Evolutionary conservation across 2,888 invertebrate genomes (phyloP).

Genomic region (Hypolimnas misippus): DNA sequence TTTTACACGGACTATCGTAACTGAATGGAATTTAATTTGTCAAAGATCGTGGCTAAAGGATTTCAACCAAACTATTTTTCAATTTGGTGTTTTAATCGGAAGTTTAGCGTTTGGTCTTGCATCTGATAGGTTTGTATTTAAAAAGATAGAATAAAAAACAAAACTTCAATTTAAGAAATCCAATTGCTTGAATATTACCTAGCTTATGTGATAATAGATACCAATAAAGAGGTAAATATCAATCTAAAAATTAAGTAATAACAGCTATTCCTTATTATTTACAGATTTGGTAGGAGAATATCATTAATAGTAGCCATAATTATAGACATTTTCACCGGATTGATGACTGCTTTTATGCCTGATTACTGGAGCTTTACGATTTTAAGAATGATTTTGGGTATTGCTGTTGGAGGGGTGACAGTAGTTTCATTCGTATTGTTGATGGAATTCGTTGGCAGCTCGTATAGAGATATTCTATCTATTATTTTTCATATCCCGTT

Average conservation of each 20-base stretch:
- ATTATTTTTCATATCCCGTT: conserved; percentile 87
- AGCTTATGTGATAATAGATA: too few relatives aligned
- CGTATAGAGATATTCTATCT: conserved; percentile 78
- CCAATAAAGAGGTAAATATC: too few relatives aligned
- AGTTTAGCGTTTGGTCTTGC: conserved; percentile 88
- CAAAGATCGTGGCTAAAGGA: conserved; percentile 85
- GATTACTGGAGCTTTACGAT: conserved; percentile 86
- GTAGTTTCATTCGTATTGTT: conserved; percentile 82
- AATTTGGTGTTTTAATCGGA: conserved; percentile 89
- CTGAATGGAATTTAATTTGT: conserved; percentile 90
- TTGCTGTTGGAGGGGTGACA: conserved; percentile 91
- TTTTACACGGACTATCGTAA: conserved; percentile 87
- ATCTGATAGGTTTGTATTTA: conserved; percentile 85
- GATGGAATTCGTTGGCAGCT: conserved; percentile 86
- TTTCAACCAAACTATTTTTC: conserved; percentile 88
- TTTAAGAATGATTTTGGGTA: conserved; percentile 86
- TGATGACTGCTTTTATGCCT: conserved; percentile 87
- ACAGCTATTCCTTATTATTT: too few relatives aligned
- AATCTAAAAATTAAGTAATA: too few relatives aligned
- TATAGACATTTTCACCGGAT: conserved; percentile 87
- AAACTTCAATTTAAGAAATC: background rate
- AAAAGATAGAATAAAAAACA: background rate
- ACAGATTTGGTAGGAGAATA: conserved; percentile 89
- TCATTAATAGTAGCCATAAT: conserved; percentile 88
- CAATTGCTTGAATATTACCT: too few relatives aligned